Evolutionary conservation across 1,140 invertebrate genomes (phyloP).

Genomic region (Schlechtendalia chinensis): DNA sequence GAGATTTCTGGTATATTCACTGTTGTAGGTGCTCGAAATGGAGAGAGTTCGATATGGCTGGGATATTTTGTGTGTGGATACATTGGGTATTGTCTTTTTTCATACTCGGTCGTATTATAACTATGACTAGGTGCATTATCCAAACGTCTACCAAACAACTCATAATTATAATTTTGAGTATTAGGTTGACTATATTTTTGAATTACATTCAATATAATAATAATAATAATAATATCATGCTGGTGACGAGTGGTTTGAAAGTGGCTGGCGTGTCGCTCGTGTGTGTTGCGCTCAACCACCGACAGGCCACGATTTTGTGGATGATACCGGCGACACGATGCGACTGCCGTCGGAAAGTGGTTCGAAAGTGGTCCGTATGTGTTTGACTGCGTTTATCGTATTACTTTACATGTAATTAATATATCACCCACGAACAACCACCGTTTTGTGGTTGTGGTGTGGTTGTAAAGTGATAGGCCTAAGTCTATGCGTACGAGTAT

Average conservation of each 20-base stretch:
- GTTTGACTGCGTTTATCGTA: neutral
- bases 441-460: neutral
- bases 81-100: too few species aligned
- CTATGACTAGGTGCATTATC: too few species aligned
- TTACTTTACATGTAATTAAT: conserved; percentile 9
- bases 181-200: too few species aligned
- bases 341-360: neutral
- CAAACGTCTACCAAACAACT: too few species aligned
- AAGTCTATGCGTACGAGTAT: neutral
- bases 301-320: neutral
- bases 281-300: conserved; percentile 8
- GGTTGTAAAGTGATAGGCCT: conserved; percentile 11
- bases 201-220: too few species aligned
- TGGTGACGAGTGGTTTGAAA: neutral
- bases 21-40: too few species aligned
- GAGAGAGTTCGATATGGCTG: too few species aligned
- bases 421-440: conserved; percentile 10
- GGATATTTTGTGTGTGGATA: too few species aligned
- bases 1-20: too few species aligned
- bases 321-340: neutral
- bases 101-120: too few species aligned
- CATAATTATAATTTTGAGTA: too few species aligned
- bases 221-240: too few species aligned
- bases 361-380: neutral
- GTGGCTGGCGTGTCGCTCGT: neutral